phyloP scores from a whole-genome alignment of 1,140 invertebrate genomes.

The Brachionus rotundiformis region DNA sequence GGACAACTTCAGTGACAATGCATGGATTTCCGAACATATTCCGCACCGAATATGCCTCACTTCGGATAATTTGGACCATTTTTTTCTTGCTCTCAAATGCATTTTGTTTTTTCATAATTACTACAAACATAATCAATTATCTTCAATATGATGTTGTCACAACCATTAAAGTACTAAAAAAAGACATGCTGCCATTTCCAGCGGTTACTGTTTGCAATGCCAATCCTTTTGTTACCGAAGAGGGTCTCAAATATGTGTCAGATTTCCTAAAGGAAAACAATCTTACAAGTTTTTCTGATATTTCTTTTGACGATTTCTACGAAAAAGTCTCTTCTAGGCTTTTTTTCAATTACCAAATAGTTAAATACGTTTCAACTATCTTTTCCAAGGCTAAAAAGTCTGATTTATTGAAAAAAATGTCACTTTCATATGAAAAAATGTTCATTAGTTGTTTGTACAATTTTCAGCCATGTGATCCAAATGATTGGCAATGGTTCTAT shows the following conservation, averaged over 20 bases:
- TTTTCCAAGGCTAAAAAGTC: background rate
- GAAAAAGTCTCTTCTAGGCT: background rate
- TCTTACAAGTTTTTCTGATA: background rate
- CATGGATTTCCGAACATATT: slow-evolving; percentile 8
- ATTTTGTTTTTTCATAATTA: background rate
- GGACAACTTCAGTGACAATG: background rate
- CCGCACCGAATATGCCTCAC: background rate
- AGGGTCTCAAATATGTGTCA: background rate
- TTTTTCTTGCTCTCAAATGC: background rate
- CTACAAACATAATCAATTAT: background rate
- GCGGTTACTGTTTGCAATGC: background rate
- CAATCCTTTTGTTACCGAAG: background rate
- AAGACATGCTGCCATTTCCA: background rate
- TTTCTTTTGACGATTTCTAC: background rate
- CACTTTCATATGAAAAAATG: background rate
- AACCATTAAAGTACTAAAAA: background rate
- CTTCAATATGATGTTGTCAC: background rate
- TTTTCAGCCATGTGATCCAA: background rate
- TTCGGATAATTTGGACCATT: background rate
- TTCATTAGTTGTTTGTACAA: background rate
- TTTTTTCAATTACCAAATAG: background rate
- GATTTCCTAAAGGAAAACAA: background rate
- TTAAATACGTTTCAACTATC: background rate
- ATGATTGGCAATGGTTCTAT: background rate
- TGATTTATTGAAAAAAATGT: background rate